phyloP scores from a whole-genome alignment of 2,888 invertebrate genomes.

The Spilosoma lubricipeda region DNA sequence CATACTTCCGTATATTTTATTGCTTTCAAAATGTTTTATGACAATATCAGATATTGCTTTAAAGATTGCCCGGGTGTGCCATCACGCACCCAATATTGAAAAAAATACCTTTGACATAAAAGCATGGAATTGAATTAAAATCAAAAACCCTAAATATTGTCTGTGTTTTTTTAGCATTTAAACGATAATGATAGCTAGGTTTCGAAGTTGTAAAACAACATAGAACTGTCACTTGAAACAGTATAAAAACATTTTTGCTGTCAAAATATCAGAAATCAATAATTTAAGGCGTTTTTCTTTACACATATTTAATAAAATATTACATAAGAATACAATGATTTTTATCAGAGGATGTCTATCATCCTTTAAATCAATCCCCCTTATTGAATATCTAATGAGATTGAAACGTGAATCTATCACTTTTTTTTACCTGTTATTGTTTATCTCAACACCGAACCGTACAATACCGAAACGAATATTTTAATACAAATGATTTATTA shows the following conservation, averaged over 20 bases:
- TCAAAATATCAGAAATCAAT: background rate
- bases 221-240: no score
- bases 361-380: background rate
- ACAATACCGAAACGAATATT: background rate
- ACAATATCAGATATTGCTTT: background rate
- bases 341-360: background rate
- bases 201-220: background rate
- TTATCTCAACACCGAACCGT: background rate
- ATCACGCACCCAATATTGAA: background rate
- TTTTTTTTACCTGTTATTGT: background rate
- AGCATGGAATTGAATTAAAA: background rate
- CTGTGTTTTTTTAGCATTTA: background rate
- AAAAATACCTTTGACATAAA: background rate
- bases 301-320: background rate
- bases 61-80: background rate
- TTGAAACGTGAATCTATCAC: background rate
- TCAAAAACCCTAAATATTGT: background rate
- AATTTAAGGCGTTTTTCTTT: background rate
- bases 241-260: background rate
- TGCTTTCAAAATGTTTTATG: constrained; percentile 37
- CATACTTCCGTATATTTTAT: constrained; percentile 31
- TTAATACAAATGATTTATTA: constrained; percentile 3
- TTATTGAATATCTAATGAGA: background rate
- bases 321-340: background rate
- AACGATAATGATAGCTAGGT: background rate